Percentiles rank a stretch among this genome's conserved stretches.
Conservation (phyloP, 64 coral and sea anemone genomes). For the Stichodactyla helianthus region DNA sequence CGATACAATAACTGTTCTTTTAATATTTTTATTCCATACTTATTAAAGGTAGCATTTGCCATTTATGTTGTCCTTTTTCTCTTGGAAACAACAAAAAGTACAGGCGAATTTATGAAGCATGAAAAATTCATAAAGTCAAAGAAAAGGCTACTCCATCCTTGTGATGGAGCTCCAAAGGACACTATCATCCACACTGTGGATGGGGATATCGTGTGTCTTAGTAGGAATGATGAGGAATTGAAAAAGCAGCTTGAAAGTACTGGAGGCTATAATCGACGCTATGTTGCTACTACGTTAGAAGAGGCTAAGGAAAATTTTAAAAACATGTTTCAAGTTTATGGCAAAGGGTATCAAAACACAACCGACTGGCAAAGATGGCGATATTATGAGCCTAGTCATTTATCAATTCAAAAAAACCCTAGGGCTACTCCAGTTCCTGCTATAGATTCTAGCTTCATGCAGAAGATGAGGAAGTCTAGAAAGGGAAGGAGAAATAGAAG, state of each 20-base stretch:
- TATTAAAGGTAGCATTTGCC: background rate
- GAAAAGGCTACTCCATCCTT: background rate
- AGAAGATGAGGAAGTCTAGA: background rate
- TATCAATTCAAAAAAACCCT: too few relatives aligned
- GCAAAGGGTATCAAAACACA: background rate
- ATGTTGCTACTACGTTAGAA: background rate
- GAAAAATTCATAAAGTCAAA: background rate
- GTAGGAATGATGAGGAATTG: background rate
- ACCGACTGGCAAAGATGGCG: background rate
- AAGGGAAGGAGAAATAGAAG: background rate
- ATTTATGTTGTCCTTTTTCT: background rate
- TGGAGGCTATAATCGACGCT: constrained; percentile 18
- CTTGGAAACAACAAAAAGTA: background rate
- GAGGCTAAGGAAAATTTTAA: constrained; percentile 15
- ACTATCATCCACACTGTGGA: background rate
- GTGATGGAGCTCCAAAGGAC: background rate
- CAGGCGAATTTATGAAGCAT: background rate
- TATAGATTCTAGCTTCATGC: background rate
- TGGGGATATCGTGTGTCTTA: background rate
- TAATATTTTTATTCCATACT: too few relatives aligned
- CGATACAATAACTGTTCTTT: too few relatives aligned
- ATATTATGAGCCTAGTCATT: background rate
- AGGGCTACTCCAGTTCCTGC: too few relatives aligned
- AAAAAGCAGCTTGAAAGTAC: background rate
- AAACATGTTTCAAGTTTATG: constrained; percentile 19